Evolutionary conservation across 2,113 vertebrate genomes (phyloP), one percentile per base, ranked within the genome.

Genomic region (Gallinago paraguaiae): DNA sequence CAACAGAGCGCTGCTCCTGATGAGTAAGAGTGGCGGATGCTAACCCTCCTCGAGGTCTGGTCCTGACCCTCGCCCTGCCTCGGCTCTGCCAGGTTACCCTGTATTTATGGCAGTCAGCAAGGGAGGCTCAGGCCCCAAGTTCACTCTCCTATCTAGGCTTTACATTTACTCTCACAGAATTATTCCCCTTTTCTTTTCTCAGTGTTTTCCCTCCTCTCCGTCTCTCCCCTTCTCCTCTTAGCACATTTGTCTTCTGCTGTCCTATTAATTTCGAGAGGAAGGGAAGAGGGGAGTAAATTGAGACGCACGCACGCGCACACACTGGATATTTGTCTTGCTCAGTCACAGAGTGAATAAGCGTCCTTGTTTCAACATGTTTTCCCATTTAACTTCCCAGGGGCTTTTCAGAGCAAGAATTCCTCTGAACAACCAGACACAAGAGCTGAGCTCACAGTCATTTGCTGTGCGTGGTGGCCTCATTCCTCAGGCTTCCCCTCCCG

Each of bases 321-420:
- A 23, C 79, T 92, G 85, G 72, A 65, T 96, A 8, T 95, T 96
- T 83, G 79, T 89, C 91, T 88, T 83, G 81, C 93, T 96, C 96
- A 88, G 84, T 90, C 90, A 92, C 69, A 50, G 65, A 45, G 57
- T 93, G 96, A 97, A 96, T 92, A 93, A 91, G 53, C 27, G 2
- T 22, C 95, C 96, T 90, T 97, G 97, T 96, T 95, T 74, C 80
- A 92, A 97, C 97, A 95, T 19, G 96, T 88, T 97, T 92, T 82
- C 88, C 65, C 70, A 23, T 82, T 92, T 70, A 67, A 51, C 92
- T 92, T 96, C 96, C 95, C 79, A 74, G 75, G 85, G 89, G 87
- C 60, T 94, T 88, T 92, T 74, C 94, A 85, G 76, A 83, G 57
- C 0, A 2, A 94, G 92, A 90, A 81, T 80, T 92, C 92, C 85